phyloP scores from a whole-genome alignment of 2,888 invertebrate species.

The Matsumyia berberina region DNA sequence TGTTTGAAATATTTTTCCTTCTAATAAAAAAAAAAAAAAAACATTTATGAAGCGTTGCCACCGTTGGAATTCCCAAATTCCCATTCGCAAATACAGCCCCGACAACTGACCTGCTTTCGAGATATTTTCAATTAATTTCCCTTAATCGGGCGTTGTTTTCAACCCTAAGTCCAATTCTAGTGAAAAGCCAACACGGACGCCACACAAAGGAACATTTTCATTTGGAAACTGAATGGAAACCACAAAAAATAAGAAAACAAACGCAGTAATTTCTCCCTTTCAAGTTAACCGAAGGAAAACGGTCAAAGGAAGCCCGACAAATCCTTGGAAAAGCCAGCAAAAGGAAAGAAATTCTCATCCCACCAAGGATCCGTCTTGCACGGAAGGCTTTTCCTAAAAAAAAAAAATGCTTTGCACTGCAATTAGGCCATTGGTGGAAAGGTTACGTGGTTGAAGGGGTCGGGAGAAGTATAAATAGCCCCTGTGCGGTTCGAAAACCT shows the following conservation, averaged over 20 bases:
- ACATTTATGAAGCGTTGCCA: too few species aligned
- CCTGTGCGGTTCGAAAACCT: background rate
- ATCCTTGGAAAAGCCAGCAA: too few species aligned
- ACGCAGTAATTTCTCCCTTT: slow-evolving; percentile 27
- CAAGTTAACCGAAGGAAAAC: slow-evolving; percentile 23
- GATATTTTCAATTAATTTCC: slow-evolving; percentile 33
- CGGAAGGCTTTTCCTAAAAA: background rate
- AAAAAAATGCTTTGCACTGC: slow-evolving; percentile 1
- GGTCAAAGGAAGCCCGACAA: background rate
- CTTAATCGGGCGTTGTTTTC: slow-evolving; percentile 13
- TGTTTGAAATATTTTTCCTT: too few species aligned
- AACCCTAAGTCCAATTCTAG: background rate
- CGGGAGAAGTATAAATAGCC: background rate
- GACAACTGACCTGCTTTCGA: slow-evolving; percentile 22
- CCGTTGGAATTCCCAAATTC: background rate
- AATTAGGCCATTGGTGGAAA: background rate
- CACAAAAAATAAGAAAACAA: background rate
- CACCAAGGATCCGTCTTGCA: background rate
- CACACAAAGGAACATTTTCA: slow-evolving; percentile 42
- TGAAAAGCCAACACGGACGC: slow-evolving; percentile 1
- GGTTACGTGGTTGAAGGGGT: background rate
- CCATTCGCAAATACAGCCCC: background rate
- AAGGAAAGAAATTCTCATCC: too few species aligned
- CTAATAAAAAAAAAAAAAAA: too few species aligned
- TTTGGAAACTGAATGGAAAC: slow-evolving; percentile 38